Percentiles rank a stretch among this genome's conserved stretches.
Evolutionary conservation across 2,888 invertebrate species (phyloP).

Genomic region (Drosophila austrosaltans): DNA sequence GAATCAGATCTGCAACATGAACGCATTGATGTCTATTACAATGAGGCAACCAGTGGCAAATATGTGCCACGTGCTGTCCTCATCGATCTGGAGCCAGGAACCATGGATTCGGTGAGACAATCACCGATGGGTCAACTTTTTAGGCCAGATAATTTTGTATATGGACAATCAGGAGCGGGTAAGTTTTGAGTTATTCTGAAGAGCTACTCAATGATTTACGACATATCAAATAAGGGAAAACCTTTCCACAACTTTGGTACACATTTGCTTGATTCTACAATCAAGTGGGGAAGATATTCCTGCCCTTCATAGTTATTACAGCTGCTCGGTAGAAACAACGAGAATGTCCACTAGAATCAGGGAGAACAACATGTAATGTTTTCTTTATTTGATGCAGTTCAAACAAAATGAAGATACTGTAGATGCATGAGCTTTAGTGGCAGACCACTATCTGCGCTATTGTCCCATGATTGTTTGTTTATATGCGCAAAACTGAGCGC

Average conservation of each 20-base stretch:
- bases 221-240: no score
- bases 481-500: not conserved
- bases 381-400: conserved; percentile 70
- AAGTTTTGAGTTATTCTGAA: conserved; percentile 46
- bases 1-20: conserved; percentile 90
- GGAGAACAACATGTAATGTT: conserved; percentile 40
- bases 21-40: conserved; percentile 92
- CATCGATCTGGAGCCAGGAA: conserved; percentile 94
- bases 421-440: no score
- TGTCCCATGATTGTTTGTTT: conserved; percentile 15
- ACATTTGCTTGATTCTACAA: no score
- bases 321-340: conserved; percentile 46
- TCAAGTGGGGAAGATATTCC: not conserved
- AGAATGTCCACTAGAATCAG: conserved; percentile 18
- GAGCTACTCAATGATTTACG: no score
- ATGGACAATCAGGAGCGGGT: conserved; percentile 92
- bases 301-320: conserved; percentile 50
- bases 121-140: conserved; percentile 92
- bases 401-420: conserved; percentile 49
- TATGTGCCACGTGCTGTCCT: conserved; percentile 94
- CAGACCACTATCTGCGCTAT: not conserved
- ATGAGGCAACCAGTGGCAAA: conserved; percentile 88
- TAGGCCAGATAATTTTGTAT: conserved; percentile 94
- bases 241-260: no score
- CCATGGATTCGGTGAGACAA: conserved; percentile 93